Evolutionary conservation across 2,888 invertebrate genomes (phyloP), one percentile per base, ranked within the genome.

Genomic region (Sesia bembeciformis): DNA sequence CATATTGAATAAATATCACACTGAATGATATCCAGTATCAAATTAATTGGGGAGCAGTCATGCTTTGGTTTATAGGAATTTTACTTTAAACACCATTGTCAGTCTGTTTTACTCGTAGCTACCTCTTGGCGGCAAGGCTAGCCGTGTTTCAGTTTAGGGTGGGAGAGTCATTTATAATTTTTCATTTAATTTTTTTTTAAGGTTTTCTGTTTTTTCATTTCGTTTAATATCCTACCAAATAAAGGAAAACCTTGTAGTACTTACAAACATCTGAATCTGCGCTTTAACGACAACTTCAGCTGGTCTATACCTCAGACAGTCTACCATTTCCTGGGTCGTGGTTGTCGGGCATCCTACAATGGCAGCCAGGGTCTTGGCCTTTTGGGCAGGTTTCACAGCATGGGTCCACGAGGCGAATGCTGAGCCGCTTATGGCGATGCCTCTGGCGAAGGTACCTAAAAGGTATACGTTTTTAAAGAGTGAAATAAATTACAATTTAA

Each of bases 341-440:
- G 67, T 59, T 0, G 84, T 87, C 3, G 93, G 91, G 63, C 95
- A 95, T 23, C 94, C 93, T 7, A 95, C 80, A 7, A 90, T 71
- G 5, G 79, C 74, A 0, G 93, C 93, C 49, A 95, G 67, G 55
- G 91, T 84, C 58, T 86, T 83, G 0, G 94, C 91, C 62, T 93
- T 93, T 62, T 92, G 90, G 1, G 86, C 79, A 0, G 92, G 88
- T 40, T 90, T 90, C 63, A 91, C 87, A 1, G 90, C 81, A 54
- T 92, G 81, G 0, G 92, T 83, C 92, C 92, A 93, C 0, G 93
- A 90, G 55, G 91, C 84, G 8, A 95, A 83, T 0, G 93, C 91
- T 2, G 92, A 90, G 0, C 95, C 95, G 67, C 95, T 95, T 70
- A 92, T 91, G 0, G 94, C 94, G 54, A 93, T 91, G 5, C 93